A percentile compares a stretch with the other conserved stretches of the same genome.
Conservation (phyloP, 2,113 vertebrate genomes). For the Carollia perspicillata region DNA sequence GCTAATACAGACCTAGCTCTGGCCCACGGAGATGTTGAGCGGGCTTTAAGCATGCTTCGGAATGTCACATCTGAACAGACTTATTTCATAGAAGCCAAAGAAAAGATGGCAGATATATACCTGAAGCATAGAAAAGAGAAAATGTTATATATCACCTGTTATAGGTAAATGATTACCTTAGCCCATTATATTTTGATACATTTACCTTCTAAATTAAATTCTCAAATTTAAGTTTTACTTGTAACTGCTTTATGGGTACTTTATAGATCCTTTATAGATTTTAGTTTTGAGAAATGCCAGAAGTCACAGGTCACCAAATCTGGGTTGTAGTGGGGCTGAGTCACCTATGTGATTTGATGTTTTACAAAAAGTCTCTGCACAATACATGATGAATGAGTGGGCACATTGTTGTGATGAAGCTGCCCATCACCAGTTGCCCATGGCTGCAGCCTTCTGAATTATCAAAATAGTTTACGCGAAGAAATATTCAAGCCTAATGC, state of each 20-base stretch:
- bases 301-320: no score
- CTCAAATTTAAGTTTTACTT: background rate
- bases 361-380: no score
- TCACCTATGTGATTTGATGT: no score
- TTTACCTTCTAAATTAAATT: background rate
- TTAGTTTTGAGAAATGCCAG: no score
- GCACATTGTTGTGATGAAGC: no score
- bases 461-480: no score
- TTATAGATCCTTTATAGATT: background rate
- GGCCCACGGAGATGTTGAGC: constrained; percentile 90
- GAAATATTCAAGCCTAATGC: no score
- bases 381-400: no score
- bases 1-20: constrained; percentile 94
- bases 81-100: constrained; percentile 95
- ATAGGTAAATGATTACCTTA: constrained; percentile 86
- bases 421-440: no score
- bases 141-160: constrained; percentile 92
- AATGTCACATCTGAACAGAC: constrained; percentile 92
- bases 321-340: no score
- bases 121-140: constrained; percentile 94
- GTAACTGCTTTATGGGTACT: background rate
- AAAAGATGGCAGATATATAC: constrained; percentile 97
- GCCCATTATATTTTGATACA: constrained; percentile 12
- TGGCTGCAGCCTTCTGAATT: no score
- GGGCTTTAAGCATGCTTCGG: constrained; percentile 92